Conservation (phyloP, 2,888 invertebrate species). For the Synanthedon myopaeformis region DNA sequence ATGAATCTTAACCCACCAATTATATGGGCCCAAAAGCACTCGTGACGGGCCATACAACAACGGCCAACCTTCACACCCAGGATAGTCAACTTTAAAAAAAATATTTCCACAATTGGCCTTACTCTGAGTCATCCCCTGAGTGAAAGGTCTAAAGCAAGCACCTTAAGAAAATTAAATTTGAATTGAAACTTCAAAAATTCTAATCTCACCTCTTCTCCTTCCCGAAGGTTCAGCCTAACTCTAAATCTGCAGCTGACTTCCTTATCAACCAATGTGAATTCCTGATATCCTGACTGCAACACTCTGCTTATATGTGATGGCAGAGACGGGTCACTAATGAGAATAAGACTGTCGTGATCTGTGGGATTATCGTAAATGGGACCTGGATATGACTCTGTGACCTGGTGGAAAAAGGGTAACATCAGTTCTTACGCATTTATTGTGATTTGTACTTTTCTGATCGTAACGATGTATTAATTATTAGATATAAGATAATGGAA, state of each 20-base stretch:
- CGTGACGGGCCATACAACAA: no score
- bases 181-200: neutral
- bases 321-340: conserved; percentile 51
- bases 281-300: conserved; percentile 37
- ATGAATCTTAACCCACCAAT: no score
- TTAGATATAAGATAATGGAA: no score
- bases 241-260: conserved; percentile 49
- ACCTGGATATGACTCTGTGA: conserved; percentile 32
- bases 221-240: conserved; percentile 24
- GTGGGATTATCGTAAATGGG: conserved; percentile 45
- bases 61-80: no score
- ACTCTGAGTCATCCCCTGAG: no score
- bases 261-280: conserved; percentile 41
- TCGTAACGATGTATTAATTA: no score
- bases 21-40: no score
- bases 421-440: neutral
- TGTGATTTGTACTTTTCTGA: no score
- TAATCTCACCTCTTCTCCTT: conserved; percentile 29
- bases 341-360: conserved; percentile 38
- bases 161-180: no score
- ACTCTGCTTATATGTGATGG: conserved; percentile 33
- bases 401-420: conserved; percentile 15
- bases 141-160: no score
- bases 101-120: no score
- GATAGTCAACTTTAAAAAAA: no score